A percentile compares a stretch with the other conserved stretches of the same genome.
These are phyloP conservation scores for Trogon melanurus DNA, from an alignment of 2,113 vertebrate genomes.

Conservation along the genomic window DNA sequence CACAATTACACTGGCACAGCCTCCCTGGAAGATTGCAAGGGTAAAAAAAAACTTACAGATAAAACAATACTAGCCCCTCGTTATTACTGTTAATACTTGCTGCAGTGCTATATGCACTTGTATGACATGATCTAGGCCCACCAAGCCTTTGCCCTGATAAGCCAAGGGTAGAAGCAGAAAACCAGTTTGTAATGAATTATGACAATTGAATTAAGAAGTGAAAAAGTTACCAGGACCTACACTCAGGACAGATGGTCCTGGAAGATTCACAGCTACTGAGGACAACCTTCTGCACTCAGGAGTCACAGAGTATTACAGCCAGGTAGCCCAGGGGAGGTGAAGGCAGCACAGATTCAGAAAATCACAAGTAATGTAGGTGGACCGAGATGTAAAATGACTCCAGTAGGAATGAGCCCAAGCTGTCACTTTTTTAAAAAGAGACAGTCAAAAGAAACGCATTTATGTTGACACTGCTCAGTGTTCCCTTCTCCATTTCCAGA, in stretches of 20 bases:
- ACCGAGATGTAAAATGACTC: not conserved
- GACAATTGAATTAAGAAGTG: not conserved
- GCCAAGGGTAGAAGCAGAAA: not conserved
- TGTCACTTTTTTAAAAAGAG: not conserved
- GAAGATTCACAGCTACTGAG: not conserved
- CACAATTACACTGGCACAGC: conserved; percentile 95
- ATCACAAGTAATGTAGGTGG: not conserved
- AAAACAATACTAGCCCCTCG: not conserved
- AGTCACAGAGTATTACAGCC: not conserved
- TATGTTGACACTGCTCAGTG: not conserved
- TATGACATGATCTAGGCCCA: not conserved
- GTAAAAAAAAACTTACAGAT: not conserved
- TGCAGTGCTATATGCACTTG: not conserved
- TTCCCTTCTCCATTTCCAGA: not conserved
- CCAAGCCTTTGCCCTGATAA: not conserved
- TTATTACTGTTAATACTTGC: not conserved
- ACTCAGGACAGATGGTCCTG: not conserved
- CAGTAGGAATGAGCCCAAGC: not conserved
- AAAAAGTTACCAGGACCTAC: not conserved
- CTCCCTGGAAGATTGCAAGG: conserved; percentile 81
- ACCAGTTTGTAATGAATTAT: not conserved
- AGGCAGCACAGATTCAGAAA: not conserved
- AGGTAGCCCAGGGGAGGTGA: not conserved
- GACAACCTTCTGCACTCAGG: not conserved
- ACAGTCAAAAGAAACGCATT: not conserved